Percentiles rank a stretch among this genome's conserved stretches.
Conservation (phyloP, 2,888 invertebrate species). For the Allacma fusca region DNA sequence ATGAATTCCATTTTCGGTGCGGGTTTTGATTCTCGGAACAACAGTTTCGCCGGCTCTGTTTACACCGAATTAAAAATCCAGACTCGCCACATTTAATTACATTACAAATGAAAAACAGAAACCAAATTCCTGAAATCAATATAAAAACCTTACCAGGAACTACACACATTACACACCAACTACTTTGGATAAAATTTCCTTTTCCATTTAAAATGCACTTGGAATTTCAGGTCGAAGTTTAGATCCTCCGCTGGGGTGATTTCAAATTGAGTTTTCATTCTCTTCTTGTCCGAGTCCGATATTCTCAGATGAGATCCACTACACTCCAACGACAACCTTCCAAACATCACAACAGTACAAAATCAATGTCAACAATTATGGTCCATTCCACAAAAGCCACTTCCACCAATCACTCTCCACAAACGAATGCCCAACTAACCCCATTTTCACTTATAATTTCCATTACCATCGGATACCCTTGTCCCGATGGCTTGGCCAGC, state of each 20-base stretch:
- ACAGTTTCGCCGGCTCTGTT: not conserved
- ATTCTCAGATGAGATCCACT: not conserved
- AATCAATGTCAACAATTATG: no score
- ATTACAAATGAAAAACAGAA: no score
- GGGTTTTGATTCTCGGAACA: not conserved
- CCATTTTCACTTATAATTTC: not conserved
- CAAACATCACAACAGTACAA: no score
- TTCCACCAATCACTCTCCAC: not conserved
- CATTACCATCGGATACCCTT: not conserved
- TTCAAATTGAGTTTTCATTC: not conserved
- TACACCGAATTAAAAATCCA: not conserved
- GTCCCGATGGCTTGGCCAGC: not conserved
- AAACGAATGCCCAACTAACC: no score
- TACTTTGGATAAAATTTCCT: not conserved
- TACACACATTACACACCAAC: no score
- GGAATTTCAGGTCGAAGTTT: not conserved
- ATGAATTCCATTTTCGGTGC: not conserved
- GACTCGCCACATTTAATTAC: no score
- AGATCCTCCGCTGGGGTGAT: not conserved
- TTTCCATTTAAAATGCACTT: not conserved
- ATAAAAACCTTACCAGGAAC: no score
- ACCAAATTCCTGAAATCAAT: no score
- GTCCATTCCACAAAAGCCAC: not conserved
- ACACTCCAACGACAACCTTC: not conserved
- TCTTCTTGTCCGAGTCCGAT: not conserved